Base-by-base conservation (phyloP, 2,113 vertebrate genomes). In the Chaetodon trifascialis region DNA sequence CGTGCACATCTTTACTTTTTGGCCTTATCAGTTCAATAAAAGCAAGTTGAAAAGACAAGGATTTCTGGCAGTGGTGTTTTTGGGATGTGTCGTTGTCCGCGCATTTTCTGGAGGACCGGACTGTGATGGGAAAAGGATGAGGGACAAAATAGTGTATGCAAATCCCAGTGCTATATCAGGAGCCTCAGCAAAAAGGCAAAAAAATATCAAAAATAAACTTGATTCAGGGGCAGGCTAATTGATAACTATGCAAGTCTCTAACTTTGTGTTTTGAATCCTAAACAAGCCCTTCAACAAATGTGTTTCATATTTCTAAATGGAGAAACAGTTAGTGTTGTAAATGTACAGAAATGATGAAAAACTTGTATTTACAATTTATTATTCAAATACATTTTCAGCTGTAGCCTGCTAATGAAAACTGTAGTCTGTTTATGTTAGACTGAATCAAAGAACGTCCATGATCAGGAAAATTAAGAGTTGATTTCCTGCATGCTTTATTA, bases 1-100 rank as follows among this genome's bases (percentile, higher is more conserved):
- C 64, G 60, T 59, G 23, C 49, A 63, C 55, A 14, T 15, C 23
- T n/a, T 70, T 42, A 49, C 65, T 60, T 78, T 70, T 44, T 55
- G 51, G 73, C 62, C 54, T 55, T 19, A 71, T 82, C 3, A 34
- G 79, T 86, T 74, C 3, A 38, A 44, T 71, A 34, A 76, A 65
- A 65, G 52, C 75, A n/a, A 30, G 21, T n/a, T 38, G 7, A 51
- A 65, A 58, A 60, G 60, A 6, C 7, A 0, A 56, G 16, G 47
- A 7, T 51, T 51, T 72, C 17, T 69, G 46, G 62, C 7, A 34
- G 1, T 30, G 15, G 16, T 34, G 30, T 38, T 38, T 55, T 14
- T 7, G 23, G 58, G 51, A 38, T 54, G 38, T 64, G 52, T 58
- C 6, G 4, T 10, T 2, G 7, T 66, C 70, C 66, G 1, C 15